Conservation (phyloP, 1,140 invertebrate species). For the Stenopsyche tienmushanensis region DNA sequence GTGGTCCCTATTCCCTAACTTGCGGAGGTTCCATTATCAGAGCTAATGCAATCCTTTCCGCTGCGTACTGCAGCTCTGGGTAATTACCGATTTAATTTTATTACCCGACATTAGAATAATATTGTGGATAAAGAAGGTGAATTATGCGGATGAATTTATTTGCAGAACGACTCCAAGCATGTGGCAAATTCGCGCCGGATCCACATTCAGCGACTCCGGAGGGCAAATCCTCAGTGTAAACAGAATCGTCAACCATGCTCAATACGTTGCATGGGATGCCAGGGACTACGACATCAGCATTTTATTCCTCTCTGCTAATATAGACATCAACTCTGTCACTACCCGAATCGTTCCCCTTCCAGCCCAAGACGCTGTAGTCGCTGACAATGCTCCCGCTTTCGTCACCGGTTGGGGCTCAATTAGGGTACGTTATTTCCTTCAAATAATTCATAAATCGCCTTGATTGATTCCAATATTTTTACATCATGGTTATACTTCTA, state of each 20-base stretch:
- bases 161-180: constrained; percentile 10
- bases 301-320: not conserved
- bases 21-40: constrained; percentile 13
- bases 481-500: no score
- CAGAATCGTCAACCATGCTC: not conserved
- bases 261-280: not conserved
- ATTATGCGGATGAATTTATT: not conserved
- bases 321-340: not conserved
- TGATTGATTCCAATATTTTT: no score
- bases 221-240: constrained; percentile 15
- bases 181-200: constrained; percentile 33
- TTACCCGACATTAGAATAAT: not conserved
- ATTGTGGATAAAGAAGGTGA: not conserved
- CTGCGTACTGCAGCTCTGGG: constrained; percentile 8
- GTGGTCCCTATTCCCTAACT: not conserved
- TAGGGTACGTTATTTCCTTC: not conserved
- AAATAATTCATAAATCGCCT: not conserved
- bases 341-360: constrained; percentile 7
- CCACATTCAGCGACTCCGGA: constrained; percentile 21
- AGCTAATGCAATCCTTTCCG: not conserved
- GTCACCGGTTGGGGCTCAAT: constrained; percentile 17
- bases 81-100: not conserved
- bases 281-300: constrained; percentile 5
- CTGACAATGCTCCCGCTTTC: not conserved
- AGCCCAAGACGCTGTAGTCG: not conserved